phyloP scores from a whole-genome alignment of 1,140 invertebrate genomes.

The Brachionus calyciflorus region DNA sequence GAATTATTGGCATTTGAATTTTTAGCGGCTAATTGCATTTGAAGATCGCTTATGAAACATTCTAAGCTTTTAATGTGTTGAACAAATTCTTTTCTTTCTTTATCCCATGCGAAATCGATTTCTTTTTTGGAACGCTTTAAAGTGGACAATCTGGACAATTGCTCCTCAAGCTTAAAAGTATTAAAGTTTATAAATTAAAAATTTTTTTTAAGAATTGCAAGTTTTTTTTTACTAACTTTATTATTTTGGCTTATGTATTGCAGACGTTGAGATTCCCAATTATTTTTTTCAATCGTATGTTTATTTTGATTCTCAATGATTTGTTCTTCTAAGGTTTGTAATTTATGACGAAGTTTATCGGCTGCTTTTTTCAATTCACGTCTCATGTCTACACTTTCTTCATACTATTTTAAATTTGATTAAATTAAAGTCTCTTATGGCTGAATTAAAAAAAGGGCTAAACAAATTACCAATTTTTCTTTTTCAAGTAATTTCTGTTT shows the following conservation, averaged over 20 bases:
- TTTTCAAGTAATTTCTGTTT: conserved; percentile 44
- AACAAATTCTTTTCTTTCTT: conserved; percentile 31
- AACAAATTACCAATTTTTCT: conserved; percentile 24
- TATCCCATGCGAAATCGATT: conserved; percentile 36
- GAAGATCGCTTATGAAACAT: conserved; percentile 5
- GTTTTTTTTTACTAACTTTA: neutral
- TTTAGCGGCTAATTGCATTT: conserved; percentile 9
- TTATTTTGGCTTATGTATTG: conserved; percentile 21
- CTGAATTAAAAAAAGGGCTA: neutral
- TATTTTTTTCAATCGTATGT: conserved; percentile 39
- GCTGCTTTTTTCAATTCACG: conserved; percentile 40
- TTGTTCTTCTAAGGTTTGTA: conserved; percentile 25
- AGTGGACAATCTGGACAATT: conserved; percentile 35
- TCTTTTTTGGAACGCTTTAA: conserved; percentile 45
- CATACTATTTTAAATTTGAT: conserved; percentile 12
- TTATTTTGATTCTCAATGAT: conserved; percentile 44
- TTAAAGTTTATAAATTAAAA: neutral
- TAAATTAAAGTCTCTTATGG: neutral
- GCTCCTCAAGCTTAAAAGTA: conserved; percentile 31
- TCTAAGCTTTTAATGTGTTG: conserved; percentile 23
- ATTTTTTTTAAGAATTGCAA: neutral
- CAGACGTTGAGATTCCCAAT: conserved; percentile 26
- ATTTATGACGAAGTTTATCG: conserved; percentile 20
- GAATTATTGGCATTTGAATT: conserved; percentile 11
- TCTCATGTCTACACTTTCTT: conserved; percentile 42